Conservation (phyloP, 2,797 vertebrate genomes). For the Liparis tanakae region DNA sequence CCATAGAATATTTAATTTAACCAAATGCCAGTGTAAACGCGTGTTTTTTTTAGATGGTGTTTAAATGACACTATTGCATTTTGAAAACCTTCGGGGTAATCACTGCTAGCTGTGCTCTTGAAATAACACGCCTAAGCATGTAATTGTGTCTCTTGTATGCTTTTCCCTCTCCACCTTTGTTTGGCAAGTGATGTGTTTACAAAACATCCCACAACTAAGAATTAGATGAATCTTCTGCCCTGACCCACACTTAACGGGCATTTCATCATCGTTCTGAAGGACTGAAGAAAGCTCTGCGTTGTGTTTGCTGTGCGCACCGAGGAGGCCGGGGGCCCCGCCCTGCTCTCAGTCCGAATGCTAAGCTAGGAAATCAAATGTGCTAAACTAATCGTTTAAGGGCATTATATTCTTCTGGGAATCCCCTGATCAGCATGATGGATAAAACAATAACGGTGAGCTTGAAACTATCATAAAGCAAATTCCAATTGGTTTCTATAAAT, state of each 20-base stretch:
- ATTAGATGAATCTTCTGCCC: constrained; percentile 6
- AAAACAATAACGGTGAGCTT: not conserved
- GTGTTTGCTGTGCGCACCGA: not conserved
- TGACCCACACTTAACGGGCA: constrained; percentile 5
- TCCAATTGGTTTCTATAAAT: not conserved
- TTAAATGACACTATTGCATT: too few relatives aligned
- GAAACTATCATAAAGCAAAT: not conserved
- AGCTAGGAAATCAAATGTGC: constrained; percentile 2
- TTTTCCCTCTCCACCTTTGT: constrained; percentile 27
- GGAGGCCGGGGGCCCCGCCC: not conserved
- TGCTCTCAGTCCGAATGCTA: constrained; percentile 5
- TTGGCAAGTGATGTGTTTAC: constrained; percentile 4
- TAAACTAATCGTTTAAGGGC: not conserved
- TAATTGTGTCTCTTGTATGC: constrained; percentile 3
- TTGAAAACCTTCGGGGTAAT: not conserved
- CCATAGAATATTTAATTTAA: too few relatives aligned
- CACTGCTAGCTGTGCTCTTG: not conserved
- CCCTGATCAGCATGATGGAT: not conserved
- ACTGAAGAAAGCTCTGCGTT: not conserved
- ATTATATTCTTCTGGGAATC: not conserved
- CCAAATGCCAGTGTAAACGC: too few relatives aligned
- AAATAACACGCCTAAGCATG: not conserved
- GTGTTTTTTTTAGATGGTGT: too few relatives aligned
- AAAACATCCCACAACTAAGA: constrained; percentile 13
- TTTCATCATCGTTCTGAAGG: not conserved